phyloP scores from a whole-genome alignment of 2,888 invertebrate genomes.

The Platerodrilus igneus region DNA sequence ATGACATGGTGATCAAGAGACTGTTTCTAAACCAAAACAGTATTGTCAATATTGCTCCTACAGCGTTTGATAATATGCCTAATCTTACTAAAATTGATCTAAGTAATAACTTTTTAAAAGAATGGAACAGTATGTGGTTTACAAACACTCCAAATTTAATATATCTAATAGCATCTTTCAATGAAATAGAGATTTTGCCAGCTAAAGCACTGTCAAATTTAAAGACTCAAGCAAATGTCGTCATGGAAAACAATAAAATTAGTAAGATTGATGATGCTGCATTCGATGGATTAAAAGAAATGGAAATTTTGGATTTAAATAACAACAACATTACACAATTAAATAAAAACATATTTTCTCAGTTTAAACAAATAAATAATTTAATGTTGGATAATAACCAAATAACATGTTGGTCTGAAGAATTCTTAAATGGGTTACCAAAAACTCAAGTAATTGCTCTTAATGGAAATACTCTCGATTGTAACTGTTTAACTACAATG shows the following conservation, averaged over 20 bases:
- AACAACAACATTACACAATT: slow-evolving; percentile 5
- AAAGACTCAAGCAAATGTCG: slow-evolving; percentile 8
- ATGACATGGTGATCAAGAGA: no score
- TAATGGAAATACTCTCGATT: slow-evolving; percentile 15
- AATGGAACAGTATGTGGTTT: slow-evolving; percentile 42
- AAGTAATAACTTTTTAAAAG: slow-evolving; percentile 36
- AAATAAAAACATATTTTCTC: slow-evolving; percentile 5
- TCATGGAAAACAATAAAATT: slow-evolving; percentile 11
- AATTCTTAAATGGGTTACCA: slow-evolving; percentile 7
- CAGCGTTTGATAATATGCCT: slow-evolving; percentile 35
- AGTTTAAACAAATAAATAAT: slow-evolving; percentile 6
- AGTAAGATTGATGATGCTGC: slow-evolving; percentile 6
- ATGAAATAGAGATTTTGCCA: slow-evolving; percentile 34
- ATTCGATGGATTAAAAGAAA: slow-evolving; percentile 13
- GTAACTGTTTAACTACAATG: slow-evolving; percentile 14
- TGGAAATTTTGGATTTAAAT: slow-evolving; percentile 14
- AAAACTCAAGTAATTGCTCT: slow-evolving; percentile 7
- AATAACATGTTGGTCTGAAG: slow-evolving; percentile 11
- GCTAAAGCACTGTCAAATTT: slow-evolving; percentile 19
- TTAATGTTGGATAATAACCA: slow-evolving; percentile 12
- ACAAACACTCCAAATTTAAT: slow-evolving; percentile 36
- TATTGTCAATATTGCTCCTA: no score
- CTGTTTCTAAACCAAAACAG: no score
- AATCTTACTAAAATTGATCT: slow-evolving; percentile 36
- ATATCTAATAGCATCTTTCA: slow-evolving; percentile 35